A percentile compares a stretch with the other conserved stretches of the same genome.
These are phyloP conservation scores for Cyprinodon brontotheroides DNA, from an alignment of 2,113 vertebrate species.

Conservation along the genomic window DNA sequence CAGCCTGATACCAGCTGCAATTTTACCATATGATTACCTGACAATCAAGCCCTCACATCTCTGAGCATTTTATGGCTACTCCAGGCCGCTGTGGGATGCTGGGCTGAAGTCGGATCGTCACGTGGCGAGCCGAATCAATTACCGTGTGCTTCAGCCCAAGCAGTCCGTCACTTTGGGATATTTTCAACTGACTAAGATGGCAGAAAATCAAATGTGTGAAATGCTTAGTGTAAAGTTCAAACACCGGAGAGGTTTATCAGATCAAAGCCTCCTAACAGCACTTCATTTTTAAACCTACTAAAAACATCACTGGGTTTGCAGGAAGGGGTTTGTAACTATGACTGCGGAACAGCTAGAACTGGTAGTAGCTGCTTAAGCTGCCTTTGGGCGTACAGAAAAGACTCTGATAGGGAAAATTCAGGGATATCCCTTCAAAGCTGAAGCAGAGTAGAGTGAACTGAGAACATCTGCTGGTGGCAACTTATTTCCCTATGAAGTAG, in stretches of 20 bases:
- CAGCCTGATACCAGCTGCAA: not conserved
- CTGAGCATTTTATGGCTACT: not conserved
- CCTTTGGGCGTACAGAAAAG: not conserved
- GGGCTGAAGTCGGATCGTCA: not conserved
- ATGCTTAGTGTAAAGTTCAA: conserved; percentile 45
- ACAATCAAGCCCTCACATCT: conserved; percentile 38
- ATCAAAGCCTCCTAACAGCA: conserved; percentile 39
- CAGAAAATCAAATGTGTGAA: conserved; percentile 41
- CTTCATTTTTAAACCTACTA: conserved; percentile 21
- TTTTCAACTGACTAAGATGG: conserved; percentile 35
- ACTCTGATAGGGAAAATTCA: not conserved
- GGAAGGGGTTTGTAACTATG: not conserved
- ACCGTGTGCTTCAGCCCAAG: conserved; percentile 9
- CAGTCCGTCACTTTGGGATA: conserved; percentile 26
- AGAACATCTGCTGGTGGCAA: not conserved
- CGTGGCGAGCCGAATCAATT: conserved; percentile 2
- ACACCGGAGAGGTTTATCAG: conserved; percentile 26
- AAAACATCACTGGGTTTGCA: not conserved
- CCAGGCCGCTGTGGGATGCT: not conserved
- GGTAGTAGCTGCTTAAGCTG: not conserved
- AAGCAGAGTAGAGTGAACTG: not conserved
- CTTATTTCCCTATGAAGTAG: not conserved
- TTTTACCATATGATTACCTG: conserved; percentile 24
- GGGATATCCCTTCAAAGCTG: not conserved
- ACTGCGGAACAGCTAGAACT: not conserved